A percentile compares a stretch with the other conserved stretches of the same genome.
These are phyloP conservation scores for Euura lappo DNA, from an alignment of 1,140 invertebrate genomes.

Conservation along the genomic window DNA sequence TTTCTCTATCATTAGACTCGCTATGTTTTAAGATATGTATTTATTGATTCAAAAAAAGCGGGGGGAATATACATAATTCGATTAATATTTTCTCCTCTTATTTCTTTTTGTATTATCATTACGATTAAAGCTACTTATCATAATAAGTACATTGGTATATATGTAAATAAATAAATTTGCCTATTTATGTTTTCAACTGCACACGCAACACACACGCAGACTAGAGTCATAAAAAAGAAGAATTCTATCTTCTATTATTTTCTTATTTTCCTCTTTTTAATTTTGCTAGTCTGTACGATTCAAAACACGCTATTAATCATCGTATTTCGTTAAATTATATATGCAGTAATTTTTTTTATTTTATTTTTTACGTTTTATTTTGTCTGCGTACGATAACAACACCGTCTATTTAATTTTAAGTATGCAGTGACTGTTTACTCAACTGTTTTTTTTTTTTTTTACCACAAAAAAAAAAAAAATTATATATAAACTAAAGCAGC, in stretches of 20 bases:
- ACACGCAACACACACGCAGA: neutral
- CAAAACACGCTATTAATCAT: neutral
- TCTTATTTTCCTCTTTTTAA: neutral
- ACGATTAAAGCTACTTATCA: neutral
- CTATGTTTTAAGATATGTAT: slow-evolving; percentile 5
- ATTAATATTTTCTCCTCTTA: too few relatives aligned
- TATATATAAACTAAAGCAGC: too few relatives aligned
- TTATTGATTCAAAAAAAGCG: neutral
- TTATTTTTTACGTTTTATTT: too few relatives aligned
- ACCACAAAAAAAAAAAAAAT: too few relatives aligned
- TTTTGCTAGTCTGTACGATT: neutral
- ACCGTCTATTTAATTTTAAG: neutral
- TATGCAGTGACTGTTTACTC: neutral
- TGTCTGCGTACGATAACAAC: neutral
- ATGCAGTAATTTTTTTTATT: too few relatives aligned
- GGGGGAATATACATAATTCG: neutral
- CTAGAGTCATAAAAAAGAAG: neutral
- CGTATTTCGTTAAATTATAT: too few relatives aligned
- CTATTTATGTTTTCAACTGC: neutral
- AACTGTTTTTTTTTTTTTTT: neutral
- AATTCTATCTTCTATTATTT: too few relatives aligned
- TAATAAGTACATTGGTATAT: neutral
- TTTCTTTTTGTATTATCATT: neutral
- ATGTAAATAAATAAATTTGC: slow-evolving; percentile 1
- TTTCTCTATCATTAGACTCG: too few relatives aligned